Base-by-base conservation (phyloP, 2,797 vertebrate species). In the Micromesistius poutassou region DNA sequence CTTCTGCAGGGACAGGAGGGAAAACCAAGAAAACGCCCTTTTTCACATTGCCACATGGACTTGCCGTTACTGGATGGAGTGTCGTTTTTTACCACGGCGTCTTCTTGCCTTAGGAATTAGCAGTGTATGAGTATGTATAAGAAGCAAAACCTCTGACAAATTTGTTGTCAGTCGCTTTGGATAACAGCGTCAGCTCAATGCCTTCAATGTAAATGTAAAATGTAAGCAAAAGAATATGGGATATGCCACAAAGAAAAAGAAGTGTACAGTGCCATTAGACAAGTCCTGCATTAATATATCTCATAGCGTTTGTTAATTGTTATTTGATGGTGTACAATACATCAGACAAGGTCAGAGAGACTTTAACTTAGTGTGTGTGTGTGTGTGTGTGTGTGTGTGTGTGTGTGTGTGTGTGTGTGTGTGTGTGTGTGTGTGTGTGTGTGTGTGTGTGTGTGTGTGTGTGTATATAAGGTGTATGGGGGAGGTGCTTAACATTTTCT, bases 231-330 rank as follows among this genome's bases (percentile, higher is more conserved):
- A 35, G 1, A 35, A 35, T 42, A 42, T 42, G 46, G 46, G 46
- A 22, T 50, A 14, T 50, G 46, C 40, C 12, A 42, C 40, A 42
- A 14, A 14, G 5, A 42, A 42, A 42, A 42, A 22, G 46, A 55
- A 55, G 46, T 55, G 46, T 55, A 55, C 42, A 46, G 42, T 46
- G 42, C 46, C 16, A 55, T 75, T 79, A 66, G 81, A 79, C 86
- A 81, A 79, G 81, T 84, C 74, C 35, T 77, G 85, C 79, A 83
- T 87, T 80, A 76, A 78, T 87, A 86, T 88, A 89, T 90, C 84
- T 86, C 35, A 75, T 31, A 14, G 35, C 81, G 82, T 90, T 86
- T 89, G 78, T 83, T 87, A 88, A 88, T 84, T 89, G 46, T 84
- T 86, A 76, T 84, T 83, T 82, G 85, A 89, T 88, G 77, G 31